Evolutionary conservation across 2,888 invertebrate genomes (phyloP), one percentile per base, ranked within the genome.

Genomic region (Drosophila helvetica): DNA sequence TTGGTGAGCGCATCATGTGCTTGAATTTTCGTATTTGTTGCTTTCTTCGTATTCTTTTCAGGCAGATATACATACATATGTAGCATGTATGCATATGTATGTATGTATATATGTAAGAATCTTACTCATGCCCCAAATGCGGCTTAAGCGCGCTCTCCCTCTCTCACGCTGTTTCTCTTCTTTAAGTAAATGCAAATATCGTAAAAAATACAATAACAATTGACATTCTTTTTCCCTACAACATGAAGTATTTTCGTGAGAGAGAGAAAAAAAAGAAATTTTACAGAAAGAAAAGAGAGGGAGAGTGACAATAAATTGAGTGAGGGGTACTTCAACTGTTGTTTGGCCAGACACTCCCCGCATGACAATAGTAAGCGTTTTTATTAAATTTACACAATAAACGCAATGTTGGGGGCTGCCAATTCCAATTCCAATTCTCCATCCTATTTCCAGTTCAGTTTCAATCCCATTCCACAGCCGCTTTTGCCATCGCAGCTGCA

Each of bases 321-420:
- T 70, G 70, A 38, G 38, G 15, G 38, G 15, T 38, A 38, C 38
- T 38, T 45, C 45, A 27, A 18, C 18, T 27, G 27, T 17, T 27
- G 43, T 25, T 45, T 25, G 42, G 78, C 73, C 76, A 78, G 56
- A 52, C 53, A 53, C 72, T 64, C 73, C 62, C 54, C 38, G 38
- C 38, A 15, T n/a, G 79, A 79, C 78, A 82, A 79, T 79, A 77
- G 83, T 72, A 71, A 73, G 73, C 30, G 3, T 70, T 84, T 69
- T 70, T 85, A 84, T 89, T 84, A 89, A 84, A 85, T 87, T 71
- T 81, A 79, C 88, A 78, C 69, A 80, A 83, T 69, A 82, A 74
- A 55, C 65, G 50, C 51, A 54, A 55, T 38, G 72, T 30, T 73
- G 74, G 64, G 53, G 70, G 74, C 64, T 61, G 62, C 27, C 56